These are phyloP conservation scores for Portunus trituberculatus DNA, from an alignment of 1,140 invertebrate genomes.

Conservation along the genomic window DNA sequence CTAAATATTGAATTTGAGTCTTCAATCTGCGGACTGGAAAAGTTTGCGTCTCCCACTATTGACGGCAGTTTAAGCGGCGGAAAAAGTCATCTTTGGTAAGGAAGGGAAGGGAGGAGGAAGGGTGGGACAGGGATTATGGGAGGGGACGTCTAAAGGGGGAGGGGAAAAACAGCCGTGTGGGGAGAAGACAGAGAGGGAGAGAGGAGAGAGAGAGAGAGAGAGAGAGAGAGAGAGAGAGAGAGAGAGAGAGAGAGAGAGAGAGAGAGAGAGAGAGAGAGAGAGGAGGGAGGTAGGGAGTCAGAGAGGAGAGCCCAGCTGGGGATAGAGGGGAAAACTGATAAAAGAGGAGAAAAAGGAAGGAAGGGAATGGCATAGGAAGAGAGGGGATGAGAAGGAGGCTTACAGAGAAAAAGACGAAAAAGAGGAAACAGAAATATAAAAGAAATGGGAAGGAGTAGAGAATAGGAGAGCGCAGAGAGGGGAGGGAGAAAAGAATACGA, in stretches of 20 bases:
- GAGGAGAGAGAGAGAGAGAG: background rate
- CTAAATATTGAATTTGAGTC: slow-evolving; percentile 72
- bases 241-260: background rate
- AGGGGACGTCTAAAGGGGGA: background rate
- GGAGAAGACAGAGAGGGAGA: background rate
- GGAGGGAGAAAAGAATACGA: slow-evolving; percentile 31
- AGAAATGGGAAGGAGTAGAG: background rate
- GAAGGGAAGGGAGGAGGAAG: slow-evolving; percentile 3
- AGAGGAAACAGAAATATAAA: background rate
- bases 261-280: background rate
- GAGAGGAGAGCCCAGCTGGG: background rate
- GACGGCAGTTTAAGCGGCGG: slow-evolving; percentile 63
- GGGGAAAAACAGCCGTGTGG: background rate
- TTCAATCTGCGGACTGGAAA: slow-evolving; percentile 63
- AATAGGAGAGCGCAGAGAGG: slow-evolving; percentile 27
- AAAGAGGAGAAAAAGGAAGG: slow-evolving; percentile 26
- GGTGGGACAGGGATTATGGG: background rate
- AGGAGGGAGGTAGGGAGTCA: background rate
- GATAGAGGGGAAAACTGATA: slow-evolving; percentile 13
- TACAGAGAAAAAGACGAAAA: background rate
- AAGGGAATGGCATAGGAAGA: slow-evolving; percentile 15
- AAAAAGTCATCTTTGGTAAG: slow-evolving; percentile 52
- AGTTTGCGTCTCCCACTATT: slow-evolving; percentile 58
- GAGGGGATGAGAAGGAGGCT: slow-evolving; percentile 9
- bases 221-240: background rate